Base-by-base conservation (phyloP, 1,140 invertebrate species). In the Saccostrea cuccullata region DNA sequence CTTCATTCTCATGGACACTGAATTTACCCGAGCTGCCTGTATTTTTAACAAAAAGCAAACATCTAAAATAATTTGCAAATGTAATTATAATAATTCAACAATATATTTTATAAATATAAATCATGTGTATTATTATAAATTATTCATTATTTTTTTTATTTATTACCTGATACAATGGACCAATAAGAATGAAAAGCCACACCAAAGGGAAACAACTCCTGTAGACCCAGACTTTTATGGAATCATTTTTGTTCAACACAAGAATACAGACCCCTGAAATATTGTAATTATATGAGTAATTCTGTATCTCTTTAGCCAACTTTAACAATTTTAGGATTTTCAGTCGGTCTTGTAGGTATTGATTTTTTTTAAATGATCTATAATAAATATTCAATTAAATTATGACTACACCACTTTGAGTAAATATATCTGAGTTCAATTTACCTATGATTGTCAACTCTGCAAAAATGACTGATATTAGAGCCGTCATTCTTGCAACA, bases 21-120 rank as follows among this genome's bases (percentile, higher is more conserved):
- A 94, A 56, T 95, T 95, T 17, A 95, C 91, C 86, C 95, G 91
- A 5, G 94, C 95, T 40, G 95, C 95, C 95, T 95, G 90, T 30
- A 91, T 11, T 30, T 13, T 26, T 85, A 47, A 47, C 9, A 47
- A 47, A 47, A 47, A 8, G n/a, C 2, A 47, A 47, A 47, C 47
- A 47, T 47, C 6, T 8, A 47, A 47, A 47, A 6, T 9, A 47
- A 47, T 47, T 47, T 47, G 47, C 6, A 2, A 47, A 6, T 47
- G 47, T 47, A 5, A 8, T 47, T 47, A 9, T 47, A n/a, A n/a
- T n/a, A n/a, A 47, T 47, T 47, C 47, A 47, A 47, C 6, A n/a
- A 47, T 3, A n/a, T n/a, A 6, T 47, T 6, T 47, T 47, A 47
- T 9, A 47, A 47, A 47, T 47, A 47, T 47, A 47, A 47, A 47